Base-by-base conservation (phyloP, 2,113 vertebrate genomes). In the Agelaius tricolor region DNA sequence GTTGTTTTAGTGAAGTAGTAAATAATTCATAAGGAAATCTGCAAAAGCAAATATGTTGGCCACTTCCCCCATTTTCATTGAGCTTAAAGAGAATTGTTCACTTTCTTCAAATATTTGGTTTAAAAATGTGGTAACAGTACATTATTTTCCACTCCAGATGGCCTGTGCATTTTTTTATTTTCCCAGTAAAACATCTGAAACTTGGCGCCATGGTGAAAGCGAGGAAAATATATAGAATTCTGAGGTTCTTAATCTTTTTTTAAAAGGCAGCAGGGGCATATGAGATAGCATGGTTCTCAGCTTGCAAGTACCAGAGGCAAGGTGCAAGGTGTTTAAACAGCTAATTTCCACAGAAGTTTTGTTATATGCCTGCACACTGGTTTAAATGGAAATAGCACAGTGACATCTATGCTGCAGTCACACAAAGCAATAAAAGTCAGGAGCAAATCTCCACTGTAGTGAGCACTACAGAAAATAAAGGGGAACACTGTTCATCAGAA, bases 1-100 rank as follows among this genome's bases (percentile, higher is more conserved):
- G 35, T 52, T 43, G 57, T 89, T 96, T 71, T 95, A 94, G 31
- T 66, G 87, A 90, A 82, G 71, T 59, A 75, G 77, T 97, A 97
- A 96, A 96, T 97, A 97, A 98, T 98, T 98, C 95, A 98, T 86
- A 82, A 84, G 68, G 68, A 95, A 97, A 92, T 94, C 94, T 91
- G 72, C 81, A 96, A 93, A 89, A 97, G 44, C 76, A 95, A 97
- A 97, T 78, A 84, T 78, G 23, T 94, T 97, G 97, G 54, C 88
- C 37, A 63, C 83, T 95, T 63, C 15, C 15, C 6, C 22, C 15
- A 24, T 90, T 96, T 97, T 90, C 85, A 69, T 89, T 94, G 15
- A 27, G 35, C 94, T 96, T 81, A 72, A 69, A 96, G 54, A 90
- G 89, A 96, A 97, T 96, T 85, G 69, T 93, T 97, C 79, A 72